These are phyloP conservation scores for Deroplatys truncata DNA, from an alignment of 2,888 invertebrate species.

Conservation along the genomic window DNA sequence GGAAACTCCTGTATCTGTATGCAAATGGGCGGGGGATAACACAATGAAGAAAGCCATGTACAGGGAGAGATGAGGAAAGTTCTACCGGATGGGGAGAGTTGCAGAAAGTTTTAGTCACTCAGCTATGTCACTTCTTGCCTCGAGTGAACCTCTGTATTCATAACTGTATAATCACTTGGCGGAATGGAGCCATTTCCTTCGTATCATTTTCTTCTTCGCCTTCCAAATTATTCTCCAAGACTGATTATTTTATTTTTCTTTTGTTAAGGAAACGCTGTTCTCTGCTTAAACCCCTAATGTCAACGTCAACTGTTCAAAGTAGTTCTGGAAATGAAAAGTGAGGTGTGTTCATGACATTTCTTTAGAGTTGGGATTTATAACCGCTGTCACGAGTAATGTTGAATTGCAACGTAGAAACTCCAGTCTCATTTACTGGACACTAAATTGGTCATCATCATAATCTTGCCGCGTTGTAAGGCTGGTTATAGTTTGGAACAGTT, in stretches of 20 bases:
- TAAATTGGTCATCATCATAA: too few species aligned
- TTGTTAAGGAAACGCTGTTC: neutral
- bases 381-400: too few species aligned
- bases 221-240: neutral
- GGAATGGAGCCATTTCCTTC: neutral
- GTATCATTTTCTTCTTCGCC: neutral
- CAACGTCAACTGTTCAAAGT: neutral
- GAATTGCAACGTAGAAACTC: too few species aligned
- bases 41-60: neutral
- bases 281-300: neutral
- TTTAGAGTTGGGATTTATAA: too few species aligned
- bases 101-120: neutral
- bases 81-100: neutral
- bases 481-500: too few species aligned
- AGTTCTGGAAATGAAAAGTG: neutral
- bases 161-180: neutral
- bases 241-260: neutral
- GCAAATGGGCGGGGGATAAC: neutral
- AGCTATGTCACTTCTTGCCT: neutral
- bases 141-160: neutral
- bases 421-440: too few species aligned
- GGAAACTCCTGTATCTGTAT: neutral
- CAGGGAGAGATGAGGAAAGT: neutral
- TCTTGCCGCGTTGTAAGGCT: too few species aligned
- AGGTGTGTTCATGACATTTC: neutral